Percentiles rank a stretch among this genome's conserved stretches.
Evolutionary conservation across 2,888 invertebrate genomes (phyloP).

Genomic region (Cataglyphis rosenhaueri): DNA sequence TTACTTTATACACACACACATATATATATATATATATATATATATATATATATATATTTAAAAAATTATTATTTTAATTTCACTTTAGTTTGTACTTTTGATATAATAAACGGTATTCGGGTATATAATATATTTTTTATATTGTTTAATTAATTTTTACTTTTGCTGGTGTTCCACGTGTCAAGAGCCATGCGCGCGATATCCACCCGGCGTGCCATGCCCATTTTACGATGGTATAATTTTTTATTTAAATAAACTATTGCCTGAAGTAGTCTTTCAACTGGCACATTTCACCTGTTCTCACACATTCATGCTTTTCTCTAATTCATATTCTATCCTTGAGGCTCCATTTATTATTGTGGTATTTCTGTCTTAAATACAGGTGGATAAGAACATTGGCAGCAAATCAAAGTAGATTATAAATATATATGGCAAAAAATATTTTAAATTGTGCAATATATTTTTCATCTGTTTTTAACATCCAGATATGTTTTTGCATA

Average conservation of each 20-base stretch:
- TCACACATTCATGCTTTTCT: conserved; percentile 35
- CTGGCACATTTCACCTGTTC: conserved; percentile 28
- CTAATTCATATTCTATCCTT: conserved; percentile 27
- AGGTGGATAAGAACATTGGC: conserved; percentile 9
- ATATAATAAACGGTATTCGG: background rate
- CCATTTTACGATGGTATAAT: conserved; percentile 75
- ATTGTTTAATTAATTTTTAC: conserved; percentile 59
- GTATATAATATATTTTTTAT: conserved; percentile 7
- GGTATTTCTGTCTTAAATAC: conserved; percentile 33
- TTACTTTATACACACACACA: background rate
- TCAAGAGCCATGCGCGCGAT: conserved; percentile 76
- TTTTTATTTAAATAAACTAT: conserved; percentile 56
- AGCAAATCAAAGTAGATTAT: background rate
- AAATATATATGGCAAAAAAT: conserved; percentile 54
- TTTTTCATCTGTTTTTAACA: background rate
- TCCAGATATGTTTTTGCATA: background rate
- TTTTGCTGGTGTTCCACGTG: conserved; percentile 46
- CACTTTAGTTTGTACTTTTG: background rate
- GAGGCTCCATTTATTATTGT: background rate
- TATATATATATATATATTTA: background rate
- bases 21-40: too few relatives aligned
- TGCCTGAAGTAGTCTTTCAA: conserved; percentile 34
- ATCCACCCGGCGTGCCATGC: conserved; percentile 75
- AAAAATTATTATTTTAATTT: background rate
- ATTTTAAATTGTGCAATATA: background rate